phyloP scores from a whole-genome alignment of 2,888 invertebrate genomes.

The Crematogaster levior region DNA sequence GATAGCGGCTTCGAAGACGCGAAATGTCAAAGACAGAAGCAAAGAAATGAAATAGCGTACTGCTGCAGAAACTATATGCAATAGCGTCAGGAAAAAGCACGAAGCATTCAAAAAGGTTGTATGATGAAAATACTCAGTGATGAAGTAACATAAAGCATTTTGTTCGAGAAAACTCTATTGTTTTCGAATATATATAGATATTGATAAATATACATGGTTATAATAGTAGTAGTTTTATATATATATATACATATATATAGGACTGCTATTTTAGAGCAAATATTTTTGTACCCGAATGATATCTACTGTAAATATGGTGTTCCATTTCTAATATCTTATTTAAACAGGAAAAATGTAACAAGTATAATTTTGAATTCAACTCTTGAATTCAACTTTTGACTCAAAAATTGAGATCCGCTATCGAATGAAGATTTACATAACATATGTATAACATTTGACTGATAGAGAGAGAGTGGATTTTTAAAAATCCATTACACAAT shows the following conservation, averaged over 20 bases:
- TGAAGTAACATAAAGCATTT: neutral
- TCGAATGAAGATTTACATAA: neutral
- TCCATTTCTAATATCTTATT: conserved; percentile 1
- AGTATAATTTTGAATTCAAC: neutral
- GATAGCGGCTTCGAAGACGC: conserved; percentile 10
- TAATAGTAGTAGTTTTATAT: too few relatives aligned
- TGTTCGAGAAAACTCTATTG: neutral
- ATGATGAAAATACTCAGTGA: neutral
- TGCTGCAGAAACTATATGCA: neutral
- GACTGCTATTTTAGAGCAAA: too few relatives aligned
- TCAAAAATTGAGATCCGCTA: neutral
- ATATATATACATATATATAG: too few relatives aligned
- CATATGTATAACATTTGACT: neutral
- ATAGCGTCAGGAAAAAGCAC: neutral
- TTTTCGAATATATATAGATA: too few relatives aligned
- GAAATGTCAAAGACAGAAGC: neutral
- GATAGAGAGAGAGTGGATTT: neutral
- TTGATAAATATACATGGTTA: too few relatives aligned
- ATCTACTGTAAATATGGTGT: neutral
- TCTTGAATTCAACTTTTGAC: neutral
- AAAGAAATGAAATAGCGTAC: conserved; percentile 20
- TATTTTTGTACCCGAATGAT: neutral
- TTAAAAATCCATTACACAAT: too few relatives aligned
- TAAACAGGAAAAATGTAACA: neutral
- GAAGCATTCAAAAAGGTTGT: neutral